Base-by-base conservation (phyloP, 2,888 invertebrate genomes). In the Caenorhabditis auriculariae region DNA sequence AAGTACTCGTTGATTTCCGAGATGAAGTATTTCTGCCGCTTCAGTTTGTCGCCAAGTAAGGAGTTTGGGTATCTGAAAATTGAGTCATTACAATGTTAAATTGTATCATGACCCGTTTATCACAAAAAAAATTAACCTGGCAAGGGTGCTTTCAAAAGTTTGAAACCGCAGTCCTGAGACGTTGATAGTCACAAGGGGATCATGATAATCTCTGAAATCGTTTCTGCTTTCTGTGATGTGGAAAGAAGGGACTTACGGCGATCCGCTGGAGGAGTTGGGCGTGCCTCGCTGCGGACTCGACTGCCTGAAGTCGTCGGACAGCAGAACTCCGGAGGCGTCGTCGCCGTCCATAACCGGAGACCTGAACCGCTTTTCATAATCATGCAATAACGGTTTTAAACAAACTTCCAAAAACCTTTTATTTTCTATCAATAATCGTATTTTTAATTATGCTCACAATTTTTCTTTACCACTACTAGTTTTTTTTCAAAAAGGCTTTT, bases 131-230 rank as follows among this genome's bases (percentile, higher is more conserved):
- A 5, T 17, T 15, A 50, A 72, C 64, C 72, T 66, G 6, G 61
- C 53, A 32, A 78, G 44, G 6, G 81, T 81, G 41, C 64, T 64
- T 46, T 74, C 72, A 44, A 62, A 67, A 4, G 80, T 80, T 54
- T 81, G 77, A 64, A 78, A 81, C 24, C 73, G 54, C 54, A 76
- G 59, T 15, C 81, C 81, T 24, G 72, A 63, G 6, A 81, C 78
- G 60, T 81, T 81, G 37, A 81, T 74, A 0, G 80, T 80, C 7
- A 81, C 51, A 17, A 79, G 56, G 1, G 17, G 17, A 19, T 62
- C 54, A 1, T 38, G 45, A 4, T 29, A 21, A 6, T 41, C 5
- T 26, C 55, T 56, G 55, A 21, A 54, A 29, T 28, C 21, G 26
- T 23, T 9, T 44, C 23, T 9, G n/a, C 21, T 49, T 26, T 38